Percentiles rank a stretch among this genome's conserved stretches.
These are phyloP conservation scores for Aphelinus certus DNA, from an alignment of 1,140 invertebrate genomes.

Conservation along the genomic window DNA sequence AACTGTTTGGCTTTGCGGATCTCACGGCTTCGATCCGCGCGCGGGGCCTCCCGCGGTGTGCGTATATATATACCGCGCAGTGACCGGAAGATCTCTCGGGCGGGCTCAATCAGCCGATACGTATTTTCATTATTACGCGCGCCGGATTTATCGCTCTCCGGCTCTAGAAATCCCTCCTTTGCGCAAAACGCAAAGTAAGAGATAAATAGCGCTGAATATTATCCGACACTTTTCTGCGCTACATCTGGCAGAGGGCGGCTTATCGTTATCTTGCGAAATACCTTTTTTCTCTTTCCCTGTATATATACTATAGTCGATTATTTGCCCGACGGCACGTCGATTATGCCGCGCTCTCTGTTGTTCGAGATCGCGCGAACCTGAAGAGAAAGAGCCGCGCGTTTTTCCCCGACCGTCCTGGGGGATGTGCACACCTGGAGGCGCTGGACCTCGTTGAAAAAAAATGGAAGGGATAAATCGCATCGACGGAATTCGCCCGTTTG, in stretches of 20 bases:
- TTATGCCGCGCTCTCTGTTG: neutral
- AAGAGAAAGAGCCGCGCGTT: too few species aligned
- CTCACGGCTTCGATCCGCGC: too few species aligned
- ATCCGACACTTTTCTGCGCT: neutral
- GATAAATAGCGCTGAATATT: neutral
- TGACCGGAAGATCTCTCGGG: neutral
- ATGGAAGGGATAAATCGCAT: too few species aligned
- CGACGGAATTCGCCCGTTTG: too few species aligned
- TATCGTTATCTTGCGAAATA: slow-evolving; percentile 16
- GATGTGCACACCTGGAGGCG: too few species aligned
- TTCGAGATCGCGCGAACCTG: too few species aligned
- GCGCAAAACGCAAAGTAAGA: neutral
- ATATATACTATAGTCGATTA: neutral
- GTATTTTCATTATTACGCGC: neutral
- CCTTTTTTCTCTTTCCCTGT: neutral
- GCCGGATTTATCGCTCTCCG: neutral
- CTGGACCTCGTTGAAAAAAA: too few species aligned
- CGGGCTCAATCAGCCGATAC: too few species aligned
- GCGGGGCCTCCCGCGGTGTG: too few species aligned
- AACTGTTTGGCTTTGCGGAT: too few species aligned
- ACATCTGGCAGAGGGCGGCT: neutral
- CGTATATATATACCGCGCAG: too few species aligned
- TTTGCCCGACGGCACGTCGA: slow-evolving; percentile 3
- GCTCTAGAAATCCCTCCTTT: slow-evolving; percentile 2
- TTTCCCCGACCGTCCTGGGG: too few species aligned